Base-by-base conservation (phyloP, 2,888 invertebrate species). In the Tromatobia lineatoria region DNA sequence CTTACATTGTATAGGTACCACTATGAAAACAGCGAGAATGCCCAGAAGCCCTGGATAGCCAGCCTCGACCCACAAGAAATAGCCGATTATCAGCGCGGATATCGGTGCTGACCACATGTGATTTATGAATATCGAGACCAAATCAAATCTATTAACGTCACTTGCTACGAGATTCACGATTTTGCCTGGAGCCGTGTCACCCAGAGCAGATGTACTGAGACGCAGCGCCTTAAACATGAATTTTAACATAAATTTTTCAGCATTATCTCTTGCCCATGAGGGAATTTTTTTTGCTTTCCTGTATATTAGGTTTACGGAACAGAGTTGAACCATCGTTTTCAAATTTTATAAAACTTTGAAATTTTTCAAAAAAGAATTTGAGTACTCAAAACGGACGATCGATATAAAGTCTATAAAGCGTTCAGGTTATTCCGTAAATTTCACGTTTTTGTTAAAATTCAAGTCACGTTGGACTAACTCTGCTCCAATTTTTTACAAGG, bases 81-180 rank as follows among this genome's bases (percentile, higher is more conserved):
- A 97, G 84, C 97, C 96, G 25, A 98, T 97, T 45, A 96, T 96
- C 0, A 96, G 88, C 1, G 96, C 90, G 42, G 96, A 94, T 0
- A 98, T 90, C 0, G 99, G 99, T 74, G 98, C 96, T 15, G 98
- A 95, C 98, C 98, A 98, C 94, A 99, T 96, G 94, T 97, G 98
- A 93, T 99, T 98, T 11, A 98, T 95, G 92, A 97, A 98, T 83
- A 98, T 96, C 87, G 97, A 97, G 13, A 97, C 98, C 93, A 98
- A 96, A 94, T 99, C 99, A 92, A 99, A 97, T 85, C 99, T 96
- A 93, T 97, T 97, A 23, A 99, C 99, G 94, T 99, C 99, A 91
- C 99, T 99, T 0, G 99, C 98, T 71, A 93, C 90, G 45, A 94
- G 90, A 90, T 94, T 94, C 10, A 94, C 94, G 7, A 94, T 91